Evolutionary conservation across 2,113 vertebrate species (phyloP), one percentile per base, ranked within the genome.

Genomic region (Gavia stellata): DNA sequence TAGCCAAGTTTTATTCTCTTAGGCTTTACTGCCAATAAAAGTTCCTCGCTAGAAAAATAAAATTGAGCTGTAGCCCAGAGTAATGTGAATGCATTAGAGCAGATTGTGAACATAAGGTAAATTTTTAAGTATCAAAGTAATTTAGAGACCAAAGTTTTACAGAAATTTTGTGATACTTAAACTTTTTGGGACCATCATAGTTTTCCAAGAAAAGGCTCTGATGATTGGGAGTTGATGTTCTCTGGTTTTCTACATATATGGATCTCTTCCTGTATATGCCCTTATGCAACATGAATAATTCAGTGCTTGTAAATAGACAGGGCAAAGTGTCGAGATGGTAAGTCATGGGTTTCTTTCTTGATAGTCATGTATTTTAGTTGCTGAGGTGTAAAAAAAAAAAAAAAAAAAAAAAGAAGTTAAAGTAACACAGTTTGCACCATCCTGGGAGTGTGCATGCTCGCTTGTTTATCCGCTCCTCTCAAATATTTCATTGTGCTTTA

Each of bases 51-150:
- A 59, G 92, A 79, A 87, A 92, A 89, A 86, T 65, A 71, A 87
- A 95, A 80, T 58, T 65, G 84, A 81, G 77, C 86, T 80, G n/a
- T 95, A 95, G 91, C 81, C 81, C 81, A 52, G 58, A 77, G 94
- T 85, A 77, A 77, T 55, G 42, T n/a, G 70, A 92, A 86, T 97
- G 78, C 71, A 83, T 95, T 92, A 90, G 74, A 95, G 66, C 91
- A 95, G 94, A 80, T 77, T 95, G 94, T 80, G 84, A 95, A 77
- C 89, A 87, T 70, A 97, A 91, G 89, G 94, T 90, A 96, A 92
- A 58, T 75, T 92, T 95, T 96, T 52, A 84, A 86, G 82, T 65
- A 86, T 86, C 73, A 40, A 87, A 92, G 91, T 89, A 81, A 91
- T 84, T 91, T 89, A 61, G 62, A 87, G 45, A 20, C 33, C 1